phyloP scores from a whole-genome alignment of 2,113 vertebrate species.

The Parotia lawesii region DNA sequence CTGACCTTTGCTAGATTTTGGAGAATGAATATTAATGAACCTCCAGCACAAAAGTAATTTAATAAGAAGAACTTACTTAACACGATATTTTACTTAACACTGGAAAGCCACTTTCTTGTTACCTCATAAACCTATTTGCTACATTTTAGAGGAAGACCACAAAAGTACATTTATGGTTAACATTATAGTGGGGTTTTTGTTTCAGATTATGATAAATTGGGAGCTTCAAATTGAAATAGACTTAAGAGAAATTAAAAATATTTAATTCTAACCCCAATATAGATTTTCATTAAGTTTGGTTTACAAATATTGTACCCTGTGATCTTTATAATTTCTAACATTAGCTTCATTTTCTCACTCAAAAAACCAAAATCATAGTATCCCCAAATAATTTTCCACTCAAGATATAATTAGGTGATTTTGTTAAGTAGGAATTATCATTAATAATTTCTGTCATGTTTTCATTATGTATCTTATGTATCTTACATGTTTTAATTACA shows the following conservation, averaged over 20 bases:
- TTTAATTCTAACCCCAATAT: background rate
- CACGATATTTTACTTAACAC: background rate
- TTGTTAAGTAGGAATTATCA: background rate
- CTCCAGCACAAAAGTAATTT: background rate
- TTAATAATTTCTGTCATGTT: background rate
- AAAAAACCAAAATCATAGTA: background rate
- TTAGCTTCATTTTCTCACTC: background rate
- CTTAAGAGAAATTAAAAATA: background rate
- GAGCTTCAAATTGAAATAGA: background rate
- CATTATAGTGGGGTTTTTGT: background rate
- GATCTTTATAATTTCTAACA: background rate
- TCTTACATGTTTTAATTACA: background rate
- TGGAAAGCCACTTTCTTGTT: background rate
- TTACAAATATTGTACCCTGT: background rate
- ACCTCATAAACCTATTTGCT: background rate
- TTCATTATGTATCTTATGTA: background rate
- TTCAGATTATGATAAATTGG: background rate
- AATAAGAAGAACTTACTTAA: background rate
- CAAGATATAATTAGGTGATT: background rate
- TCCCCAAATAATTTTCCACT: background rate
- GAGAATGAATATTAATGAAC: constrained; percentile 7
- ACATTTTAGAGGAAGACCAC: background rate
- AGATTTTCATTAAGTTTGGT: background rate
- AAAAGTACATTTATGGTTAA: background rate
- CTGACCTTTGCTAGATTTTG: constrained; percentile 4